Evolutionary conservation across 2,888 invertebrate species (phyloP), one percentile per base, ranked within the genome.

Genomic region (Agapostemon virescens): DNA sequence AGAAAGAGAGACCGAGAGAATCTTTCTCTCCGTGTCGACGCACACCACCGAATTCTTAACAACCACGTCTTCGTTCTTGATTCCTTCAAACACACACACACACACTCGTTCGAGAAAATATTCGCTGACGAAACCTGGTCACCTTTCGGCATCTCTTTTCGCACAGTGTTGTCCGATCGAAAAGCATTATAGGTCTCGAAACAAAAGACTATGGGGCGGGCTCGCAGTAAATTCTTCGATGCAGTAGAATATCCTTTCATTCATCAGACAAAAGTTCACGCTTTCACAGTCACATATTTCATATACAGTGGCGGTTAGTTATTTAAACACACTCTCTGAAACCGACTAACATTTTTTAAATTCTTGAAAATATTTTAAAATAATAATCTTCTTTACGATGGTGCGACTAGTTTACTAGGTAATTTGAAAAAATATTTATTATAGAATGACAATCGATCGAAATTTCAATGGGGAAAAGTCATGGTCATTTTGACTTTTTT

Each of bases 1-100:
- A 33, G 30, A 0, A 33, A 20, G 63, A 20, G 11, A 20, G 30
- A n/a, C n/a, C n/a, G n/a, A 69, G 30, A 49, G 52, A 49, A 72
- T 63, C 33, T 61, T 52, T 75, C 69, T 30, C 20, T 15, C 7
- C 42, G 23, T 20, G 33, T 23, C 36, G 42, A 20, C 17, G 23
- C 40, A 66, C 78, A 20, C 2, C 77, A 40, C 52, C 63, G 64
- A 64, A 38, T 69, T 42, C 36, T 69, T 68, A 77, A 74, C 61
- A 38, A 26, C 40, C 30, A 74, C 73, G 45, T 15, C 38, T 45
- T 55, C 72, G 36, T 42, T 63, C 63, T 15, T 63, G 20, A 36
- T n/a, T n/a, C 63, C n/a, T 36, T 63, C 20, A 2, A 0, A 0
- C 9, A 61, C n/a, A 20, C 49, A n/a, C 9, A 17, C 2, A 3